Conservation (phyloP, 2,888 invertebrate species). For the Platycheirus rosarum region DNA sequence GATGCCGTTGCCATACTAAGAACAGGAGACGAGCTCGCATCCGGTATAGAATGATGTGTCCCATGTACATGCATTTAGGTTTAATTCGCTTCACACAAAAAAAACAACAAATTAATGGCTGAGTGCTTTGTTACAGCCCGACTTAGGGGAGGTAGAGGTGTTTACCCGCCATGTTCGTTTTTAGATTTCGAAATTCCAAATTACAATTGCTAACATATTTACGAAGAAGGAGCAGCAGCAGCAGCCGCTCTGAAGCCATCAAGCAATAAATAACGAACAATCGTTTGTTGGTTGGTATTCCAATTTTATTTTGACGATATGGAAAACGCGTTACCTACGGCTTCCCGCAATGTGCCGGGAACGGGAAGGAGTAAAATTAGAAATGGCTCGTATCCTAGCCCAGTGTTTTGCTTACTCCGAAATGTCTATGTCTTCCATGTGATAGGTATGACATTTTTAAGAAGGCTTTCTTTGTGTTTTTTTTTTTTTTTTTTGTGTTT, state of each 20-base stretch:
- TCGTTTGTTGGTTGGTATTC: slow-evolving; percentile 53
- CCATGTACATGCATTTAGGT: slow-evolving; percentile 19
- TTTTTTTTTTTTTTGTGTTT: not conserved
- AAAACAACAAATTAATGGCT: slow-evolving; percentile 66
- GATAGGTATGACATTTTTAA: slow-evolving; percentile 37
- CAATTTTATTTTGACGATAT: slow-evolving; percentile 9
- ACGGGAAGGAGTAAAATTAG: slow-evolving; percentile 41
- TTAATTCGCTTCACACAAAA: slow-evolving; percentile 58
- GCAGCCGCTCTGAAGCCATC: slow-evolving; percentile 59
- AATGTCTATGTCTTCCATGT: slow-evolving; percentile 26
- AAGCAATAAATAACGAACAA: slow-evolving; percentile 66
- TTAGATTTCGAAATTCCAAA: slow-evolving; percentile 61
- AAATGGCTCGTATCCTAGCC: slow-evolving; percentile 40
- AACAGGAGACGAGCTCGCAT: slow-evolving; percentile 61
- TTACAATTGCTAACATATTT: slow-evolving; percentile 68
- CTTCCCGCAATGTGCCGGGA: not conserved
- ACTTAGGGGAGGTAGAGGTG: slow-evolving; percentile 58
- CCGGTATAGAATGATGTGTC: slow-evolving; percentile 63
- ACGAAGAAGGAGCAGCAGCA: slow-evolving; percentile 26
- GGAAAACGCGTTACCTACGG: slow-evolving; percentile 3
- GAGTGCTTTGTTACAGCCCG: slow-evolving; percentile 42
- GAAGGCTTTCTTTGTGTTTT: slow-evolving; percentile 14
- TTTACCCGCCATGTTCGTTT: slow-evolving; percentile 58
- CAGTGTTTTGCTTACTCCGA: slow-evolving; percentile 24
- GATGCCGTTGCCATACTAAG: slow-evolving; percentile 50